Evolutionary conservation across 2,797 vertebrate genomes (phyloP), one percentile per base, ranked within the genome.

Genomic region (Allobates femoralis): DNA sequence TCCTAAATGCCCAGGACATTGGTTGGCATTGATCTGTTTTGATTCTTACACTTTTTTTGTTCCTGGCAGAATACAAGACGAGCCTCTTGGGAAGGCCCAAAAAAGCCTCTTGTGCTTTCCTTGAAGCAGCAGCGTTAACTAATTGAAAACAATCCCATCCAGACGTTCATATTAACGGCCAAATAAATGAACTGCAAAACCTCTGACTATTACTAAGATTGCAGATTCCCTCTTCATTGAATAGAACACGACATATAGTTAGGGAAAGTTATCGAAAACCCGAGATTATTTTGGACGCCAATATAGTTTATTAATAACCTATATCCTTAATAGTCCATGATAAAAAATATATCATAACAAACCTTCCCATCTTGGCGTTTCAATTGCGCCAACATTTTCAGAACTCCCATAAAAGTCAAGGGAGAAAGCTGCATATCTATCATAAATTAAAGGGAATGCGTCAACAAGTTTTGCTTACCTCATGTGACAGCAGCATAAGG

Each of bases 11-110:
- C 81, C 64, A 53, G 66, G 81, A 87, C 82, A 85, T 81, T 66
- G 82, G 82, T 69, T 76, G 58, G 28, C 78, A 88, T 84, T 85
- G 86, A 88, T 88, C 82, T 85, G 86, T 88, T 88, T 85, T 66
- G 73, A 81, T 81, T 67, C 77, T 37, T 56, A 76, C 69, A 81
- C 78, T 84, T 84, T 84, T 81, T 85, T 46, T 46, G n/a, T 46
- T 76, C 82, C 86, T 85, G 86, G 82, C 77, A 88, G 86, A 76
- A 81, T 50, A 32, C 46, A 81, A 73, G 46, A 81, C 32, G 30
- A 81, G 78, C 34, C 86, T 77, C 86, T 18, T 58, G 86, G 82
- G 86, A 88, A 55, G 14, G 60, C 66, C 81, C 67, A 81, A 88
- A 81, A 79, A 67, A 76, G 83, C 81, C 82, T 88, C 82, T 56